Percentiles rank a stretch among this genome's conserved stretches.
phyloP scores from a whole-genome alignment of 2,113 vertebrate genomes.

The Mixornis gularis region DNA sequence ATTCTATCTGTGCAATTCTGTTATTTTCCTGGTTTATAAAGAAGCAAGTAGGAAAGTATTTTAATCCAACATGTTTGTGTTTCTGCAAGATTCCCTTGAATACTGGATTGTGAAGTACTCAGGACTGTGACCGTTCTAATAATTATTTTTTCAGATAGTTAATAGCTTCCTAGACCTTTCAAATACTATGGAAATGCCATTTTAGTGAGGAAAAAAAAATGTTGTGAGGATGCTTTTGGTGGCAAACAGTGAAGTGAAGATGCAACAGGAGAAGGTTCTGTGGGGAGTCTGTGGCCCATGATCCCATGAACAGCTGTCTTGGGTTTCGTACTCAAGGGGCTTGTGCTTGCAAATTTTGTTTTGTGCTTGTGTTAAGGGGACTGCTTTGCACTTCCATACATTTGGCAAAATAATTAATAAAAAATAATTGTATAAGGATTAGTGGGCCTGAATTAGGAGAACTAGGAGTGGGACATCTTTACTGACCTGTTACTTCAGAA shows the following conservation, averaged over 20 bases:
- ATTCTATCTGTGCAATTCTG: not conserved
- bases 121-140: not conserved
- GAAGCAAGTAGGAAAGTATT: not conserved
- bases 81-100: not conserved
- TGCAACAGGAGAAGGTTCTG: not conserved
- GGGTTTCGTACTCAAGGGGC: not conserved
- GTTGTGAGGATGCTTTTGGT: not conserved
- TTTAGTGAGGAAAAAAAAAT: not conserved
- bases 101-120: not conserved
- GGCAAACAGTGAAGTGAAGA: not conserved
- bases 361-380: not conserved
- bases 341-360: not conserved
- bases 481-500: not conserved
- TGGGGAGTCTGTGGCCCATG: not conserved
- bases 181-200: not conserved
- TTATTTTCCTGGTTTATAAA: not conserved
- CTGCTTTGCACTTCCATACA: not conserved
- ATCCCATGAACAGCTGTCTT: rapidly evolving
- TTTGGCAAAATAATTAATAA: not conserved
- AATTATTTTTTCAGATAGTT: not conserved
- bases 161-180: not conserved
- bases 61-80: not conserved
- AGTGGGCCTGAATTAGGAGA: not conserved
- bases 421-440: not conserved
- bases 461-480: not conserved